Percentiles rank a stretch among this genome's conserved stretches.
phyloP scores from a whole-genome alignment of 2,113 vertebrate species.

The Xiphophorus couchianus region DNA sequence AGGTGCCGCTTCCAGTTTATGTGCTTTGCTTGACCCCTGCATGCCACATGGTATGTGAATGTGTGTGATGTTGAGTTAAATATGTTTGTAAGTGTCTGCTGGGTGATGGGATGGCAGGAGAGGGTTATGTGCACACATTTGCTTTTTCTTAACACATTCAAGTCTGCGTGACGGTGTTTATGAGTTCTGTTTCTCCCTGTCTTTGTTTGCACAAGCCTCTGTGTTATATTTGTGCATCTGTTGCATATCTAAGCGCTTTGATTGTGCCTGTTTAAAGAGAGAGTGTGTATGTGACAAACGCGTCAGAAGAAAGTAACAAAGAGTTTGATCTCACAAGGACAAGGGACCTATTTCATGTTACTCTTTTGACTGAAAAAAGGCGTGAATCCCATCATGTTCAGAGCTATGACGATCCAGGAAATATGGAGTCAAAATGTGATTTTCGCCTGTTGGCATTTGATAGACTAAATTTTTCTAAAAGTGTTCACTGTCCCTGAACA shows the following conservation, averaged over 20 bases:
- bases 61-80: constrained; percentile 52
- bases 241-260: constrained; percentile 37
- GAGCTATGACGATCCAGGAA: constrained; percentile 48
- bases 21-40: constrained; percentile 67
- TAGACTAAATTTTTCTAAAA: not conserved
- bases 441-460: constrained; percentile 70
- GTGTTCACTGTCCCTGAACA: not conserved
- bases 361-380: constrained; percentile 71
- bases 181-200: constrained; percentile 28
- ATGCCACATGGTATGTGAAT: constrained; percentile 60
- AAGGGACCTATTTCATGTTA: constrained; percentile 74
- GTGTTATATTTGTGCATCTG: constrained; percentile 50
- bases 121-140: constrained; percentile 35
- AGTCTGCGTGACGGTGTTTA: constrained; percentile 43
- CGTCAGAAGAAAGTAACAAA: constrained; percentile 46
- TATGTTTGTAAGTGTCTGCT: constrained; percentile 35
- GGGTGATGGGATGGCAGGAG: constrained; percentile 10
- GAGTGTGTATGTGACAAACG: constrained; percentile 35
- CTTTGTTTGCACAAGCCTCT: constrained; percentile 34
- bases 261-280: constrained; percentile 27
- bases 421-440: constrained; percentile 60
- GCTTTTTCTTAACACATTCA: constrained; percentile 38
- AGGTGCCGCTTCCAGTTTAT: constrained; percentile 75
- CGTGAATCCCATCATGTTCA: constrained; percentile 73
- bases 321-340: constrained; percentile 70